Evolutionary conservation across 2,113 vertebrate genomes (phyloP).

Genomic region (Centropus bengalensis): DNA sequence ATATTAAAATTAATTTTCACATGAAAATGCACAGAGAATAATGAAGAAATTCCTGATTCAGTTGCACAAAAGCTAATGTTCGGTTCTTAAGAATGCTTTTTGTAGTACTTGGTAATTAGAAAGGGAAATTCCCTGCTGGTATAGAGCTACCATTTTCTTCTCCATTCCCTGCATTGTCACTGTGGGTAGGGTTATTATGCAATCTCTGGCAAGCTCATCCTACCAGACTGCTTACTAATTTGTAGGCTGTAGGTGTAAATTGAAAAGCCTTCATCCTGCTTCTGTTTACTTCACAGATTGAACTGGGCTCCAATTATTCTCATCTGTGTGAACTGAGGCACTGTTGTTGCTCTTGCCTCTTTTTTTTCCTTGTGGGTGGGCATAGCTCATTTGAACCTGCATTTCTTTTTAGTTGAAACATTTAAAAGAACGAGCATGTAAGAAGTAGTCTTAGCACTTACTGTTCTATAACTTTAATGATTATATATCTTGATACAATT

Average conservation of each 20-base stretch:
- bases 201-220: conserved; percentile 42
- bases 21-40: background rate
- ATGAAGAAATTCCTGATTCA: background rate
- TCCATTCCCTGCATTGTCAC: background rate
- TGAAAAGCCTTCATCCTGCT: conserved; percentile 56
- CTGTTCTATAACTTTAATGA: background rate
- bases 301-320: conserved; percentile 48
- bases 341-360: conserved; percentile 48
- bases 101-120: conserved; percentile 13
- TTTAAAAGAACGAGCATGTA: background rate
- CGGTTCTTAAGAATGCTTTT: conserved; percentile 21
- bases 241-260: conserved; percentile 66
- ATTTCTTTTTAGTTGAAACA: conserved; percentile 16
- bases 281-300: conserved; percentile 62
- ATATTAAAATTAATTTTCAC: background rate
- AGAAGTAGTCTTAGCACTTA: background rate
- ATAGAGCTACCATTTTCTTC: conserved; percentile 44
- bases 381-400: conserved; percentile 4
- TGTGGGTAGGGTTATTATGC: conserved; percentile 48
- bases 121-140: conserved; percentile 54
- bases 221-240: conserved; percentile 53
- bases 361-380: conserved; percentile 41
- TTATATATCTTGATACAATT: background rate
- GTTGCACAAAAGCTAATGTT: conserved; percentile 6
- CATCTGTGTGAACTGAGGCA: conserved; percentile 42